These are phyloP conservation scores for Anarsia innoxiella DNA, from an alignment of 2,888 invertebrate species.

Conservation along the genomic window DNA sequence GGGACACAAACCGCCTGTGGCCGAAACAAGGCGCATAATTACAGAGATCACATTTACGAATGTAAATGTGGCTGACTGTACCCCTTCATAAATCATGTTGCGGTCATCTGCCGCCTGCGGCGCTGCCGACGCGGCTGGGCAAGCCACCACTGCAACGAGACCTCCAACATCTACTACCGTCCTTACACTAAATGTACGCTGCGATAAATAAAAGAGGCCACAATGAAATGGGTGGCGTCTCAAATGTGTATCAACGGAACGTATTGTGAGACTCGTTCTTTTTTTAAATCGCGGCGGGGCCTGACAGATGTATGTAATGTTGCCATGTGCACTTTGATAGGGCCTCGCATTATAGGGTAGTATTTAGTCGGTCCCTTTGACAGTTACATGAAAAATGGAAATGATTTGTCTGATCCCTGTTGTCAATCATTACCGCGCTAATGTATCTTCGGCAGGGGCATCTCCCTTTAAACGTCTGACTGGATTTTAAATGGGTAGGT, in stretches of 20 bases:
- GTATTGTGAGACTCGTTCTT: constrained; percentile 49
- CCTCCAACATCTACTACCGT: constrained; percentile 10
- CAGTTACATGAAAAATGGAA: constrained; percentile 15
- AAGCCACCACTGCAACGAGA: constrained; percentile 23
- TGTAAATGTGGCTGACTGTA: constrained; percentile 55
- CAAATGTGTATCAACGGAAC: constrained; percentile 56
- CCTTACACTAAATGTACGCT: too few relatives aligned
- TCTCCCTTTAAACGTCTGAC: too few relatives aligned
- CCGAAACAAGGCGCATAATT: constrained; percentile 63
- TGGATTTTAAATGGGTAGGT: too few relatives aligned
- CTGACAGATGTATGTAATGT: constrained; percentile 68
- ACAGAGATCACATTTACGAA: constrained; percentile 67
- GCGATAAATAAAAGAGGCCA: too few relatives aligned
- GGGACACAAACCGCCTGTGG: constrained; percentile 42
- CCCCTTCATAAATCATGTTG: constrained; percentile 62
- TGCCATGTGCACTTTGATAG: constrained; percentile 56
- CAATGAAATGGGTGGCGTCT: constrained; percentile 25
- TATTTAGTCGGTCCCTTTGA: constrained; percentile 16
- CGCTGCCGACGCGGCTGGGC: constrained; percentile 43
- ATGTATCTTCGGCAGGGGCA: too few relatives aligned
- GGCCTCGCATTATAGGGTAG: constrained; percentile 32
- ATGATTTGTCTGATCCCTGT: constrained; percentile 11
- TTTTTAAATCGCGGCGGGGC: constrained; percentile 60
- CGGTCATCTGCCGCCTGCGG: constrained; percentile 72
- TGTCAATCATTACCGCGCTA: constrained; percentile 12